Evolutionary conservation across 1,140 invertebrate species (phyloP).

Genomic region (Drosophila ogumai): DNA sequence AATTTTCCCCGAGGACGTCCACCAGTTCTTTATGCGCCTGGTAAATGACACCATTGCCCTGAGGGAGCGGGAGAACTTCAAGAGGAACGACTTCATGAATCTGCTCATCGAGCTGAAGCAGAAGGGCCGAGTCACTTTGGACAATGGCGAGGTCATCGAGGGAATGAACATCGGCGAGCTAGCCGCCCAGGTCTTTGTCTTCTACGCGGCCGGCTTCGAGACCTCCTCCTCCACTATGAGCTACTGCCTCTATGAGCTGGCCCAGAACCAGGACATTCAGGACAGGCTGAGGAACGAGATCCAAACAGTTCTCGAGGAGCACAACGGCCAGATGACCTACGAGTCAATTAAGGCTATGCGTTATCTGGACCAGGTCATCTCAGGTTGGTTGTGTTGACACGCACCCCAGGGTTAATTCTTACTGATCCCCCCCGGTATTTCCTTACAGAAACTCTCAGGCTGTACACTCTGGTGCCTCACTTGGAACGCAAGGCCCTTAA

Average conservation of each 20-base stretch:
- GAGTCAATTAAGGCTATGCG: constrained; percentile 86
- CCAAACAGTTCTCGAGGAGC: constrained; percentile 80
- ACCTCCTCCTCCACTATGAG: constrained; percentile 85
- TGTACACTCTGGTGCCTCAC: constrained; percentile 87
- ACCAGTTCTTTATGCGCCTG: constrained; percentile 85
- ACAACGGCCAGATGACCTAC: constrained; percentile 86
- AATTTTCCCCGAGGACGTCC: constrained; percentile 79
- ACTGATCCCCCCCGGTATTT: constrained; percentile 49
- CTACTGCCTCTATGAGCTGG: constrained; percentile 85
- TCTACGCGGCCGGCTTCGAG: constrained; percentile 88
- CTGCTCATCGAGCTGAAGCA: constrained; percentile 86
- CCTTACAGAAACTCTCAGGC: constrained; percentile 87
- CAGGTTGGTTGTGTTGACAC: constrained; percentile 71
- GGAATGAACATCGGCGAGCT: constrained; percentile 72
- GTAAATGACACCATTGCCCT: constrained; percentile 85
- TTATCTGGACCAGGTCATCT: constrained; percentile 87
- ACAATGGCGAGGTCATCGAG: constrained; percentile 57
- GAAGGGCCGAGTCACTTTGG: constrained; percentile 50
- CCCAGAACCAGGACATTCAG: constrained; percentile 85
- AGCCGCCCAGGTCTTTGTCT: constrained; percentile 87
- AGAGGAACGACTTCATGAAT: constrained; percentile 87
- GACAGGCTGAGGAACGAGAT: constrained; percentile 85
- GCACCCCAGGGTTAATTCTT: no score
- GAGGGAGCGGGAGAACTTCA: constrained; percentile 85
- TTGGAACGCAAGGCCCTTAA: constrained; percentile 87